A percentile compares a stretch with the other conserved stretches of the same genome.
Conservation (phyloP, 2,888 invertebrate species). For the Gibbula magus region DNA sequence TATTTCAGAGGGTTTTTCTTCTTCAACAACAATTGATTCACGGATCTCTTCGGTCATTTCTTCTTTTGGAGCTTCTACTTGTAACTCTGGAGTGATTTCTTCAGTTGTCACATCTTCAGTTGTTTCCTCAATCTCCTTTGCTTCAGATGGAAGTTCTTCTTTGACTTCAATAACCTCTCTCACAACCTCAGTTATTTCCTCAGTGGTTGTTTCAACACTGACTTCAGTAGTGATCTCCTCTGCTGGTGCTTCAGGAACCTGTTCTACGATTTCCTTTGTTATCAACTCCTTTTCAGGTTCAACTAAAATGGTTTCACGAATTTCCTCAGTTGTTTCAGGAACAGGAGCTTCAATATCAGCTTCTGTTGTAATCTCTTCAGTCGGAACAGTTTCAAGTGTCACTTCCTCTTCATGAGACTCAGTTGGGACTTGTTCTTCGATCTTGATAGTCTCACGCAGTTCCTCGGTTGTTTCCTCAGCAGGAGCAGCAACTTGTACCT, state of each 20-base stretch:
- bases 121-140: slow-evolving; percentile 20
- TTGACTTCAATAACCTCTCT: slow-evolving; percentile 22
- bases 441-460: slow-evolving; percentile 40
- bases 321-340: slow-evolving; percentile 28
- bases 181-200: slow-evolving; percentile 31
- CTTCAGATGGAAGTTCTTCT: slow-evolving; percentile 28
- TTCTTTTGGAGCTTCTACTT: slow-evolving; percentile 44
- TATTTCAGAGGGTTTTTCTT: slow-evolving; percentile 39
- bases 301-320: slow-evolving; percentile 32
- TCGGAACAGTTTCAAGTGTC: slow-evolving; percentile 22
- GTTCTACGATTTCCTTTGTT: slow-evolving; percentile 32
- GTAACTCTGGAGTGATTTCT: slow-evolving; percentile 29
- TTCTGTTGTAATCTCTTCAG: slow-evolving; percentile 27
- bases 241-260: slow-evolving; percentile 25
- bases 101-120: slow-evolving; percentile 1
- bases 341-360: slow-evolving; percentile 27
- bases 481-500: slow-evolving; percentile 25
- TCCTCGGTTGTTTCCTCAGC: slow-evolving; percentile 45
- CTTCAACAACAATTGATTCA: slow-evolving; percentile 41
- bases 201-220: slow-evolving; percentile 27
- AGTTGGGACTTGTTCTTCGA: slow-evolving; percentile 32
- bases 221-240: slow-evolving; percentile 40
- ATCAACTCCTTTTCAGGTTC: slow-evolving; percentile 33
- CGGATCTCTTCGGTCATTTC: slow-evolving; percentile 42
- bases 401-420: slow-evolving; percentile 37